These are phyloP conservation scores for Lasioglossum malachurum DNA, from an alignment of 2,888 invertebrate genomes.

Conservation along the genomic window DNA sequence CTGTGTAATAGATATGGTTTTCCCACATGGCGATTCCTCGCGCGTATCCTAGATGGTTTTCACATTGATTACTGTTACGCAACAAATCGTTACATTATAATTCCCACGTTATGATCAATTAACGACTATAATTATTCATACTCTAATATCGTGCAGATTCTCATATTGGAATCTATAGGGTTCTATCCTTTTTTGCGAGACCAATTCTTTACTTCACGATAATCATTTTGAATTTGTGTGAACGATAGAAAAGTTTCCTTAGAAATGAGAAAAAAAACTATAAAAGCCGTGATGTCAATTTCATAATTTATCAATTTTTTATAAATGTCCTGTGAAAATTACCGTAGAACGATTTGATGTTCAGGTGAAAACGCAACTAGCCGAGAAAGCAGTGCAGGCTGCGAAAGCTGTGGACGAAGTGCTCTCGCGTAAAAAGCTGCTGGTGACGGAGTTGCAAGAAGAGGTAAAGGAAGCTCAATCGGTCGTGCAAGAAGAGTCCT, in stretches of 20 bases:
- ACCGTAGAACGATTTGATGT: not conserved
- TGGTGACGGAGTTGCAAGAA: conserved; percentile 76
- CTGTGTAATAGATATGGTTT: not conserved
- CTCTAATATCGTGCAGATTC: not conserved
- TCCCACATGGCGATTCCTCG: conserved; percentile 15
- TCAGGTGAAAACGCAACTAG: conserved; percentile 79
- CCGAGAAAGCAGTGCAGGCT: conserved; percentile 79
- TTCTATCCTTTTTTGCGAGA: not conserved
- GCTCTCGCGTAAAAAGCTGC: conserved; percentile 74
- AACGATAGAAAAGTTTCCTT: not conserved
- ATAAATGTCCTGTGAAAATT: not conserved
- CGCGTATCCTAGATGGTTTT: not conserved
- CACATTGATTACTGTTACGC: conserved; percentile 12
- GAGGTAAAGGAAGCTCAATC: conserved; percentile 77
- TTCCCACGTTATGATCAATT: not conserved
- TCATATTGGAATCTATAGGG: not conserved
- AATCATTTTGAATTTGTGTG: no score
- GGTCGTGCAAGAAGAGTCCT: conserved; percentile 74
- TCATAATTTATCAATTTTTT: no score
- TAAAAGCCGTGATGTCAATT: no score
- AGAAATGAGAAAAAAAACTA: not conserved
- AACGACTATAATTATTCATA: not conserved
- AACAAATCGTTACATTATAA: not conserved
- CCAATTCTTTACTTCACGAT: no score
- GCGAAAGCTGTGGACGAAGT: conserved; percentile 79